Evolutionary conservation across 2,113 vertebrate species (phyloP).

Genomic region (Clupea harengus): DNA sequence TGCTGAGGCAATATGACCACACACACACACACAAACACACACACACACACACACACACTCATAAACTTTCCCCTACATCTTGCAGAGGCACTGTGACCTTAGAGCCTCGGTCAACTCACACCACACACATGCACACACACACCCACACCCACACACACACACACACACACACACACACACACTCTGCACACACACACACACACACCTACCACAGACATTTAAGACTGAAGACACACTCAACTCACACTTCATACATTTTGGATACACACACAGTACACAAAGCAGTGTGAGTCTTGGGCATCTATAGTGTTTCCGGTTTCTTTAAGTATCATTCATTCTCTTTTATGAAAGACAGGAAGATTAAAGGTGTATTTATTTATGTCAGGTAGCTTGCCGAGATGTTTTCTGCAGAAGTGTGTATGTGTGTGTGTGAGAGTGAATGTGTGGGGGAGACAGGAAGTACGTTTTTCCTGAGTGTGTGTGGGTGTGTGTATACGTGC

Average conservation of each 20-base stretch:
- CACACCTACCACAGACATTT: background rate
- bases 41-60: background rate
- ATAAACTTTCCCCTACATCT: background rate
- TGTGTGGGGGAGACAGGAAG: background rate
- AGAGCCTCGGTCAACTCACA: too few species aligned
- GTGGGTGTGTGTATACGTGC: background rate
- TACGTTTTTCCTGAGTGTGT: background rate
- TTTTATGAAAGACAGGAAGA: too few species aligned
- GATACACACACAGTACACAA: too few species aligned
- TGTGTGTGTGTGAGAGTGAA: background rate
- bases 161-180: background rate
- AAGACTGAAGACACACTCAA: background rate
- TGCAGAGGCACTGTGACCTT: background rate
- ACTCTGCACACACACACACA: background rate
- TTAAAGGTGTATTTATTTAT: too few species aligned
- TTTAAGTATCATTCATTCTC: too few species aligned
- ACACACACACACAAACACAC: constrained; percentile 21
- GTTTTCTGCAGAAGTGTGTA: too few species aligned
- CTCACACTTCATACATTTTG: background rate
- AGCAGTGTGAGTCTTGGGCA: too few species aligned
- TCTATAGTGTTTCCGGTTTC: too few species aligned
- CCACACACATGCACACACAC: background rate
- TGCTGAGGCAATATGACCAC: background rate
- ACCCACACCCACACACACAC: background rate
- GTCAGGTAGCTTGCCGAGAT: too few species aligned